phyloP scores from a whole-genome alignment of 2,797 vertebrate species.

The Adelosebastes latens region DNA sequence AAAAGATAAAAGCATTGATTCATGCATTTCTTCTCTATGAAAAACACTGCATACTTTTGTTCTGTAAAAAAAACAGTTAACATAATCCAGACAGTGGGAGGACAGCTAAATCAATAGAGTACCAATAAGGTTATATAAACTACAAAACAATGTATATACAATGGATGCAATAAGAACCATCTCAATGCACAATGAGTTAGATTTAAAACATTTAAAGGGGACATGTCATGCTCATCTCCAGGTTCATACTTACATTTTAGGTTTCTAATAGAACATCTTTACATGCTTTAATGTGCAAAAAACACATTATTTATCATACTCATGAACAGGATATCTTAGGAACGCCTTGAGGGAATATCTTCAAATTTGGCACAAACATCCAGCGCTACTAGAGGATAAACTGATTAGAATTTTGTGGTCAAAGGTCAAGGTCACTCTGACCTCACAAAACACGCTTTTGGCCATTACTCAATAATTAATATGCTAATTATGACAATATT shows the following conservation, averaged over 20 bases:
- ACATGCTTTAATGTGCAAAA: too few relatives aligned
- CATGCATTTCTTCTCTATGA: neutral
- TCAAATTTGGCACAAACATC: neutral
- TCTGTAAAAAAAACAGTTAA: neutral
- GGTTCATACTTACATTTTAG: too few relatives aligned
- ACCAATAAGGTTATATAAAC: neutral
- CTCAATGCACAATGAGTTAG: neutral
- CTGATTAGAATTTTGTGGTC: neutral
- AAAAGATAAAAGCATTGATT: neutral
- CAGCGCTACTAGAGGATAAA: neutral
- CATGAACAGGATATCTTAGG: neutral
- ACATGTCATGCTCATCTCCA: too few relatives aligned
- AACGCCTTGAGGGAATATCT: neutral
- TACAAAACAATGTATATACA: neutral
- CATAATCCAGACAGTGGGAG: neutral
- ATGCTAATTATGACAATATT: neutral
- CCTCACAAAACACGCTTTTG: neutral
- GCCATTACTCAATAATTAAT: neutral
- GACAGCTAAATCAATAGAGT: neutral
- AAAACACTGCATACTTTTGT: neutral
- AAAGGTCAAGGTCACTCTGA: neutral
- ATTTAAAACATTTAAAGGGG: neutral
- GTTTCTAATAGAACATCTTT: too few relatives aligned
- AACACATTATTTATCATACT: neutral
- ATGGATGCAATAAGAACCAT: neutral